Conservation (phyloP, 1,140 invertebrate genomes). For the Heliothis virescens region DNA sequence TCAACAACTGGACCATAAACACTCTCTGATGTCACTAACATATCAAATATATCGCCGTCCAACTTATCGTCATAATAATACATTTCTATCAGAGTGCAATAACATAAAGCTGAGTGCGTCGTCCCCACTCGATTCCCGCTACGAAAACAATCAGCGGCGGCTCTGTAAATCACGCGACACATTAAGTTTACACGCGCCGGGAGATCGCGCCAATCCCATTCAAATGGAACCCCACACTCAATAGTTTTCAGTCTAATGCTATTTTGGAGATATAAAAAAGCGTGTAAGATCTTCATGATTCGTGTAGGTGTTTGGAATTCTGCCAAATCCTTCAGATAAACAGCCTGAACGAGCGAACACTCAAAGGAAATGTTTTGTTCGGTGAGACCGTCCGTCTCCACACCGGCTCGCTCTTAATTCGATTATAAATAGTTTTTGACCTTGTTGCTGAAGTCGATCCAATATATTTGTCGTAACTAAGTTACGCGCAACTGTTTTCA, state of each 20-base stretch:
- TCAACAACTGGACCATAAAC: not conserved
- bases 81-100: conserved; percentile 17
- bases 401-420: conserved; percentile 21
- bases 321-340: conserved; percentile 25
- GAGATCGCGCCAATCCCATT: conserved; percentile 28
- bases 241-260: conserved; percentile 35
- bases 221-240: conserved; percentile 15
- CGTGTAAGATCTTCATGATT: conserved; percentile 17
- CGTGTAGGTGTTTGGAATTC: conserved; percentile 10
- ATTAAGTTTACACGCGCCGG: conserved; percentile 35
- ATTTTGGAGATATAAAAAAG: conserved; percentile 27
- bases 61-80: conserved; percentile 22
- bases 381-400: not conserved
- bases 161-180: conserved; percentile 23
- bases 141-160: conserved; percentile 16
- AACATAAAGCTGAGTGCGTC: conserved; percentile 12
- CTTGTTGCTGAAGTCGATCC: conserved; percentile 14
- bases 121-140: not conserved
- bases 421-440: conserved; percentile 39
- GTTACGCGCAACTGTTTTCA: conserved; percentile 22
- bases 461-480: conserved; percentile 35
- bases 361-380: conserved; percentile 26
- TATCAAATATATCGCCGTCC: not conserved
- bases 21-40: not conserved
- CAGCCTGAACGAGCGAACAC: not conserved